Conservation (phyloP, 2,113 vertebrate genomes). For the Willisornis vidua region DNA sequence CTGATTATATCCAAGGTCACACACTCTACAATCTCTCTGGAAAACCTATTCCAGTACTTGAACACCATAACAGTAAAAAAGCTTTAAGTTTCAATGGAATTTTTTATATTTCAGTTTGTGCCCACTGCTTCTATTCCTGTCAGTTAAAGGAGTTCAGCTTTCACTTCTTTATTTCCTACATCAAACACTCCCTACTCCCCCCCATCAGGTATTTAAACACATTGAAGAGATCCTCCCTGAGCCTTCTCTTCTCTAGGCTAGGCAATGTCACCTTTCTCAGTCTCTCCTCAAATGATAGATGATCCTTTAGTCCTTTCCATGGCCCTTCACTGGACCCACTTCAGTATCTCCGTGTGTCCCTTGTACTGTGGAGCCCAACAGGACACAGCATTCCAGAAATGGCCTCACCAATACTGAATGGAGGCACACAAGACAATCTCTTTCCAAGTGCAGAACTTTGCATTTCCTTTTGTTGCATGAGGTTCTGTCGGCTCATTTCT, state of each 20-base stretch:
- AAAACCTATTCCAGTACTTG: neutral
- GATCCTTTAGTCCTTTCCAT: neutral
- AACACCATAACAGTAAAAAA: neutral
- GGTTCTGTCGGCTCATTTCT: neutral
- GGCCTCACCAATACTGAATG: neutral
- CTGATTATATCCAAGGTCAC: neutral
- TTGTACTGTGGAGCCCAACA: neutral
- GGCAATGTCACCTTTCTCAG: neutral
- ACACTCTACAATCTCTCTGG: neutral
- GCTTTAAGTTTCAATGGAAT: neutral
- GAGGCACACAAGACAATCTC: neutral
- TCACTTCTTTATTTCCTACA: neutral
- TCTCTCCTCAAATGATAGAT: neutral
- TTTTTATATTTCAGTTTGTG: neutral
- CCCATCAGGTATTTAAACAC: neutral
- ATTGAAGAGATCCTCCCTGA: neutral
- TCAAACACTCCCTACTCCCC: neutral
- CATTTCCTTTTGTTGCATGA: neutral
- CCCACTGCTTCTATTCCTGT: neutral
- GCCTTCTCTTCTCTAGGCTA: neutral
- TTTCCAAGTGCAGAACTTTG: neutral
- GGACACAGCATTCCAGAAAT: neutral
- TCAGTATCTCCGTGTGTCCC: neutral
- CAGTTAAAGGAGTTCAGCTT: neutral
- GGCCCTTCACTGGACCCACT: neutral